A percentile compares a stretch with the other conserved stretches of the same genome.
phyloP scores from a whole-genome alignment of 2,888 invertebrate species.

The Mystacides longicornis region DNA sequence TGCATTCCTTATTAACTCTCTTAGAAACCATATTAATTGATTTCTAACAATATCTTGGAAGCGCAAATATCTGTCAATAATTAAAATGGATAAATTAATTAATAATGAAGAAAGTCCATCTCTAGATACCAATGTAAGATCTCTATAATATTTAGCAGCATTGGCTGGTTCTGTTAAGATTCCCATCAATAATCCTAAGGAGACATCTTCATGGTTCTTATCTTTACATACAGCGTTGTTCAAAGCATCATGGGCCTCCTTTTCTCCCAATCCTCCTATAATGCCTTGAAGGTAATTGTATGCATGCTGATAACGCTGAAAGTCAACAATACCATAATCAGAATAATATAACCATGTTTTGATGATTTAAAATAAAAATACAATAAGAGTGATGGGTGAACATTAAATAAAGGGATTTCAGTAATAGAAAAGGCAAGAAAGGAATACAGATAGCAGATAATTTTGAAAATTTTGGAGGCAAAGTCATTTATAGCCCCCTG shows the following conservation, averaged over 20 bases:
- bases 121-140: constrained; percentile 81
- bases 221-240: constrained; percentile 85
- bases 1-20: constrained; percentile 87
- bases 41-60: constrained; percentile 73
- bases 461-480: constrained; percentile 19
- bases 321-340: constrained; percentile 28
- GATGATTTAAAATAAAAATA: too few relatives aligned
- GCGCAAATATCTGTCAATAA: constrained; percentile 82
- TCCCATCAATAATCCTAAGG: constrained; percentile 79
- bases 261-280: constrained; percentile 79
- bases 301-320: constrained; percentile 86
- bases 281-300: constrained; percentile 70
- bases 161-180: constrained; percentile 80
- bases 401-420: background rate
- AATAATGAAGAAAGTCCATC: constrained; percentile 83
- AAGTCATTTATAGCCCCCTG: constrained; percentile 37
- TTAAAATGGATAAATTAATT: constrained; percentile 73
- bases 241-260: constrained; percentile 87
- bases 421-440: background rate
- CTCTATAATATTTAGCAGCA: constrained; percentile 82
- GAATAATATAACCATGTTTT: too few relatives aligned
- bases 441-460: background rate
- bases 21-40: constrained; percentile 84
- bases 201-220: constrained; percentile 87
- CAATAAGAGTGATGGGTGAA: too few relatives aligned